phyloP scores from a whole-genome alignment of 2,888 invertebrate species.

The Epistrophe grossulariae region DNA sequence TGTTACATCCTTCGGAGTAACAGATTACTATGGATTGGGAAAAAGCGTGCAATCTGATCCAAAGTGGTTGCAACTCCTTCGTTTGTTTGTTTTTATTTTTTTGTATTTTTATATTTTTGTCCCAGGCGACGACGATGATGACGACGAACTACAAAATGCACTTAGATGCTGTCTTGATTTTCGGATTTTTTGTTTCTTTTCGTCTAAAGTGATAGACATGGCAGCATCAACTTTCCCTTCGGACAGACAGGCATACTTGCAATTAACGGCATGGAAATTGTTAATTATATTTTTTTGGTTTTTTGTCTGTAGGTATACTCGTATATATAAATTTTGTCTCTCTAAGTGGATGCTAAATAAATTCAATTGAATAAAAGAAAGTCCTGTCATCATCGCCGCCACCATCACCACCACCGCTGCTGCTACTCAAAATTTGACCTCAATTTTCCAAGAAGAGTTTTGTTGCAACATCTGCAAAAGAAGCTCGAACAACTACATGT shows the following conservation, averaged over 20 bases:
- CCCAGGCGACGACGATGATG: conserved; percentile 36
- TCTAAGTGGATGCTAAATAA: conserved; percentile 35
- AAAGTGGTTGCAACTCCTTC: conserved; percentile 61
- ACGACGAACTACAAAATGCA: conserved; percentile 74
- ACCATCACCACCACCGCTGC: background rate
- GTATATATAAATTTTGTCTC: conserved; percentile 30
- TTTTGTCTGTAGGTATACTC: conserved; percentile 5
- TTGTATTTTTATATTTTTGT: conserved; percentile 20
- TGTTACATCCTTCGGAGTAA: conserved; percentile 57
- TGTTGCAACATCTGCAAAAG: conserved; percentile 46
- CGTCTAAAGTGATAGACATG: conserved; percentile 68
- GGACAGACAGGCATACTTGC: conserved; percentile 43
- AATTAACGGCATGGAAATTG: conserved; percentile 48
- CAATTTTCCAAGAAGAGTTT: conserved; percentile 48
- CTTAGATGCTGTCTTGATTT: conserved; percentile 59
- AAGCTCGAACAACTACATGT: conserved; percentile 17
- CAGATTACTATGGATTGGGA: conserved; percentile 14
- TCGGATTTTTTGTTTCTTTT: conserved; percentile 10
- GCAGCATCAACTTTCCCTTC: conserved; percentile 74
- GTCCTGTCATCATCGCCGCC: conserved; percentile 52
- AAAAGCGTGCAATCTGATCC: conserved; percentile 69
- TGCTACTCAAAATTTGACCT: conserved; percentile 52
- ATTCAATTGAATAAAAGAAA: conserved; percentile 58
- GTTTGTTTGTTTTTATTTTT: conserved; percentile 18
- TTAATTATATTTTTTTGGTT: conserved; percentile 65